phyloP scores from a whole-genome alignment of 2,797 vertebrate species.

The Fratercula arctica region DNA sequence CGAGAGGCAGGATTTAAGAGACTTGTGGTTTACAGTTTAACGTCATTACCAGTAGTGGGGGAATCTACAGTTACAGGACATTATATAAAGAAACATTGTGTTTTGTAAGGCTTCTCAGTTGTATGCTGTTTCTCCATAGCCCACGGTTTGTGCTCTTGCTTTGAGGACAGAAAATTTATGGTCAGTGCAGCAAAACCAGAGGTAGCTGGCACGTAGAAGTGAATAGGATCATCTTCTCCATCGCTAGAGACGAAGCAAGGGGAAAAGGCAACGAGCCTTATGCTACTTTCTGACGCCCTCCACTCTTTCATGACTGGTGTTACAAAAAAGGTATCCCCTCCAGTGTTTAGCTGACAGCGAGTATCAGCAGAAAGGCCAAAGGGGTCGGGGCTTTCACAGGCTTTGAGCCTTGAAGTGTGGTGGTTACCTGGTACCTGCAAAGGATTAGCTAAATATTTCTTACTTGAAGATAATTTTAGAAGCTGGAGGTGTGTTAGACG shows the following conservation, averaged over 20 bases:
- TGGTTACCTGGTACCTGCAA: neutral
- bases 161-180: conserved; percentile 16
- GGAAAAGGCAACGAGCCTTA: neutral
- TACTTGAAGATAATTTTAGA: neutral
- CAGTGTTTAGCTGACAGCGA: neutral
- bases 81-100: conserved; percentile 27
- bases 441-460: neutral
- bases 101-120: neutral
- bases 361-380: neutral
- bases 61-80: conserved; percentile 46
- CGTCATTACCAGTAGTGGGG: conserved; percentile 23
- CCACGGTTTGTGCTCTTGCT: neutral
- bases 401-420: neutral
- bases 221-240: neutral
- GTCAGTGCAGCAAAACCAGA: conserved; percentile 3
- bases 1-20: conserved; percentile 34
- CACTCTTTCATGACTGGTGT: neutral
- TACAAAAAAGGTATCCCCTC: neutral
- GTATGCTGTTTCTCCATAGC: neutral
- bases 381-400: neutral
- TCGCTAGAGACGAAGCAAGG: neutral
- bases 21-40: conserved; percentile 53
- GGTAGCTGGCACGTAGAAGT: neutral
- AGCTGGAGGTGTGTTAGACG: neutral
- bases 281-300: neutral